A percentile compares a stretch with the other conserved stretches of the same genome.
Evolutionary conservation across 2,113 vertebrate species (phyloP).

Genomic region (Pomatostomus ruficeps): DNA sequence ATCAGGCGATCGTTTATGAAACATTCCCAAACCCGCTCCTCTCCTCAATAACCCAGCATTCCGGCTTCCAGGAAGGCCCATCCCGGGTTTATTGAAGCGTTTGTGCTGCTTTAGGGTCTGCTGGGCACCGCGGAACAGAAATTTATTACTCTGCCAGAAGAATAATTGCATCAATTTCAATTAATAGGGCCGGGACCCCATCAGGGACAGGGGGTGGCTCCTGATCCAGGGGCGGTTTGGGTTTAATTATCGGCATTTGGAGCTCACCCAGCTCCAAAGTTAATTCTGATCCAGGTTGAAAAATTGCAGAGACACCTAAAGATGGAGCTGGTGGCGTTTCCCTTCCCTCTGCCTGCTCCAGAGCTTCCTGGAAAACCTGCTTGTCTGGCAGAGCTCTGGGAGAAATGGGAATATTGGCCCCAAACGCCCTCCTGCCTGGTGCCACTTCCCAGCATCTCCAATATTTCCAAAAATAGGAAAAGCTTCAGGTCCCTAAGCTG

Average conservation of each 20-base stretch:
- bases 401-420: not conserved
- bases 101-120: constrained; percentile 54
- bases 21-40: constrained; percentile 20
- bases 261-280: not conserved
- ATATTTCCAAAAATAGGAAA: not conserved
- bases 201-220: not conserved
- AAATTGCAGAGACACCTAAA: not conserved
- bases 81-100: constrained; percentile 30
- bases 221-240: not conserved
- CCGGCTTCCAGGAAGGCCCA: constrained; percentile 16
- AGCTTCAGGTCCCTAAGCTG: not conserved
- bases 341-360: not conserved
- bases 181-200: not conserved
- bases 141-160: constrained; percentile 8
- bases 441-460: not conserved
- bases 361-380: not conserved
- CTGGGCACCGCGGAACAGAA: constrained; percentile 18
- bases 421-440: not conserved
- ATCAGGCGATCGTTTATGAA: constrained; percentile 34
- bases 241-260: constrained; percentile 6
- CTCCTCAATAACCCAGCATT: not conserved
- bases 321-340: not conserved
- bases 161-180: constrained; percentile 56
- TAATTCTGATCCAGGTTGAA: not conserved
- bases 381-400: not conserved